phyloP scores from a whole-genome alignment of 2,797 vertebrate species.

The Tapirus indicus region DNA sequence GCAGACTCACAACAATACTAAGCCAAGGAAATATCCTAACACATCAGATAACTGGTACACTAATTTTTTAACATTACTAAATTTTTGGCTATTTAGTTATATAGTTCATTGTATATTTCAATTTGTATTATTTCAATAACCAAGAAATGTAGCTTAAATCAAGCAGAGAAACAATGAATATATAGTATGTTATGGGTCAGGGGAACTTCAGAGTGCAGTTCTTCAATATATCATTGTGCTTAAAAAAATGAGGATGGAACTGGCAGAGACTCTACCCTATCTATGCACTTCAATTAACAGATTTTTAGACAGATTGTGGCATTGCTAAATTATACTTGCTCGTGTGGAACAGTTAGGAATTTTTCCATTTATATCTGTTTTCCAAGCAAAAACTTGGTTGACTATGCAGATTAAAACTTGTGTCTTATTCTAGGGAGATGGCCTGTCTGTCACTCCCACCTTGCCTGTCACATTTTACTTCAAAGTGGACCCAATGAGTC shows the following conservation, averaged over 20 bases:
- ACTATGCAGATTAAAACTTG: not conserved
- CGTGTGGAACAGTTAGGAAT: not conserved
- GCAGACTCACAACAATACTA: not conserved
- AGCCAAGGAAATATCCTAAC: not conserved
- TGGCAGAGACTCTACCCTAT: not conserved
- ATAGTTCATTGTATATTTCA: not conserved
- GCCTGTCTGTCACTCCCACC: not conserved
- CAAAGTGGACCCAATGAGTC: not conserved
- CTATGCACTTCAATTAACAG: not conserved
- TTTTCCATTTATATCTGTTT: conserved; percentile 52
- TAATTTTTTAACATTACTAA: not conserved
- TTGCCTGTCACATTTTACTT: not conserved
- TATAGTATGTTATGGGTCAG: not conserved
- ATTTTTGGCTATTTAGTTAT: not conserved
- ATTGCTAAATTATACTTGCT: not conserved
- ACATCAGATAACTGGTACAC: not conserved
- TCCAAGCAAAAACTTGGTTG: conserved; percentile 20
- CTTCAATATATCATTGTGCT: not conserved
- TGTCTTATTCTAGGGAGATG: not conserved
- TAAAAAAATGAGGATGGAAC: not conserved
- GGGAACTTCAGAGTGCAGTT: not conserved
- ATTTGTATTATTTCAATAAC: conserved; percentile 16
- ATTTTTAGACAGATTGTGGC: not conserved
- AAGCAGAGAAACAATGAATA: not conserved
- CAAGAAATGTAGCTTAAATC: not conserved